Percentiles rank a stretch among this genome's conserved stretches.
Conservation (phyloP, 2,888 invertebrate genomes). For the Crocallis elinguaria region DNA sequence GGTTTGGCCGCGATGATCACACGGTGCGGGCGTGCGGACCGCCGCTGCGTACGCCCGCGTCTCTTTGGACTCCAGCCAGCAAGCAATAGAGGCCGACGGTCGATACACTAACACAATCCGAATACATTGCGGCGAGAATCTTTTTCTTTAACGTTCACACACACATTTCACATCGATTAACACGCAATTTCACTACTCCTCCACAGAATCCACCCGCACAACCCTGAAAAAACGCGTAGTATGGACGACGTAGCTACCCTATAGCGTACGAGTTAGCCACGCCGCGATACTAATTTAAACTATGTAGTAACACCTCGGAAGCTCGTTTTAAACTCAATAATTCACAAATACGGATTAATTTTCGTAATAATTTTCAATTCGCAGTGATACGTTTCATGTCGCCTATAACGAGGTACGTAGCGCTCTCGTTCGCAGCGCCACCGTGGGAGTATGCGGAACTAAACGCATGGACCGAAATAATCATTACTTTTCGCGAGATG, state of each 20-base stretch:
- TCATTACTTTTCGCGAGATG: slow-evolving; percentile 85
- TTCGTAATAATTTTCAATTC: slow-evolving; percentile 61
- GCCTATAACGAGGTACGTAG: slow-evolving; percentile 69
- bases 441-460: slow-evolving; percentile 77
- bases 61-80: slow-evolving; percentile 59
- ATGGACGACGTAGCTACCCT: slow-evolving; percentile 48
- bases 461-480: slow-evolving; percentile 81
- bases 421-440: slow-evolving; percentile 69
- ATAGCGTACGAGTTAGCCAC: slow-evolving; percentile 31
- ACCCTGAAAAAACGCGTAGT: slow-evolving; percentile 49
- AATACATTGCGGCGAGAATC: slow-evolving; percentile 29
- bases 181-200: slow-evolving; percentile 23
- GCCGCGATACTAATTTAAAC: neutral
- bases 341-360: slow-evolving; percentile 43
- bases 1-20: slow-evolving; percentile 53
- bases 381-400: slow-evolving; percentile 71
- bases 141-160: slow-evolving; percentile 17
- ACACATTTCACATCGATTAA: slow-evolving; percentile 26
- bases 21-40: slow-evolving; percentile 49
- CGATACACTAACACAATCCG: slow-evolving; percentile 52
- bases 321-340: slow-evolving; percentile 25
- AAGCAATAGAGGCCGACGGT: slow-evolving; percentile 48
- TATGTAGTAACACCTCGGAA: slow-evolving; percentile 20
- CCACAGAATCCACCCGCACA: slow-evolving; percentile 48
- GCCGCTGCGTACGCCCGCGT: slow-evolving; percentile 33